A percentile compares a stretch with the other conserved stretches of the same genome.
Conservation (phyloP, 2,888 invertebrate species). For the Apamea monoglypha region DNA sequence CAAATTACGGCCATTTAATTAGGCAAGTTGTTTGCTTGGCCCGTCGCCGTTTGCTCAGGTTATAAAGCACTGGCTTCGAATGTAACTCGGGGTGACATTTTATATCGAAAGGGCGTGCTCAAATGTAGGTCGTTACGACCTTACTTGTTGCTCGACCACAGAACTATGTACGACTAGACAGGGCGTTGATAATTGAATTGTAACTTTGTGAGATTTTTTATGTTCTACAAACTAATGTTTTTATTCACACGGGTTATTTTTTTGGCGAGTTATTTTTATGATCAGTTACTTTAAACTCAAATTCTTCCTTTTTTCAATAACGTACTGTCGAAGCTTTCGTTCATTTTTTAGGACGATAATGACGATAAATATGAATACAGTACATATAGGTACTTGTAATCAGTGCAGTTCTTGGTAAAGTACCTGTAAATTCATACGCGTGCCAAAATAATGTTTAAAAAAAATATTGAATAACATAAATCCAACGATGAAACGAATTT, state of each 20-base stretch:
- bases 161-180: constrained; percentile 35
- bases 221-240: neutral
- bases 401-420: neutral
- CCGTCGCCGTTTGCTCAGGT: constrained; percentile 48
- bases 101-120: constrained; percentile 70
- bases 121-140: constrained; percentile 70
- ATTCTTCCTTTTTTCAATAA: neutral
- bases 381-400: neutral
- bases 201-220: neutral
- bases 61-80: constrained; percentile 50
- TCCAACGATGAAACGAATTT: neutral
- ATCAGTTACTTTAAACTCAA: neutral
- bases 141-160: constrained; percentile 63
- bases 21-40: constrained; percentile 58
- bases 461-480: neutral
- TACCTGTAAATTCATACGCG: too few species aligned
- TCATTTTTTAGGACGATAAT: neutral
- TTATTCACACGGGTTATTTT: neutral
- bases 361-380: too few species aligned
- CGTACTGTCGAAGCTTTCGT: neutral
- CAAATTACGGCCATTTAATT: constrained; percentile 62
- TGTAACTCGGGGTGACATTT: constrained; percentile 64
- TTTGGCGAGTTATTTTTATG: neutral
- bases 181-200: constrained; percentile 2
- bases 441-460: neutral